Evolutionary conservation across 2,888 invertebrate genomes (phyloP).

Genomic region (Hirtodrosophila duncani): DNA sequence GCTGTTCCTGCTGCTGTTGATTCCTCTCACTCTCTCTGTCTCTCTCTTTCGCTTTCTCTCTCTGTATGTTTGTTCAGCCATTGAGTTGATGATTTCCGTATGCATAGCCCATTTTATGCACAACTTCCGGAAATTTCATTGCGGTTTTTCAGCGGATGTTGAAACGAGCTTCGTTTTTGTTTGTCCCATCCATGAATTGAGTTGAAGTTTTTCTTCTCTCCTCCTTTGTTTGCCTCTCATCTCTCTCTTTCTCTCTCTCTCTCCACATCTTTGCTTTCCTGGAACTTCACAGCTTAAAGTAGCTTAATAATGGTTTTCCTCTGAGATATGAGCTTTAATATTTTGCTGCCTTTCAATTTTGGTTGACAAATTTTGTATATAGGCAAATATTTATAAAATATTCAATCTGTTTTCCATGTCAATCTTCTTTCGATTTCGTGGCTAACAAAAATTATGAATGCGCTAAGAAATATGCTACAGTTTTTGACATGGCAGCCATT

Average conservation of each 20-base stretch:
- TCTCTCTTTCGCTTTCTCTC: slow-evolving; percentile 8
- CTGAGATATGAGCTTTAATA: background rate
- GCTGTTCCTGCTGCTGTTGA: slow-evolving; percentile 2
- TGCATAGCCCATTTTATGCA: slow-evolving; percentile 76
- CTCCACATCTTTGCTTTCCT: too few species aligned
- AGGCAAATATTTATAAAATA: background rate
- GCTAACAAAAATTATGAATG: slow-evolving; percentile 38
- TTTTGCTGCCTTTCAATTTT: background rate
- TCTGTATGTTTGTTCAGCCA: slow-evolving; percentile 62
- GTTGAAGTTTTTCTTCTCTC: too few species aligned
- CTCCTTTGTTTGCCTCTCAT: slow-evolving; percentile 29
- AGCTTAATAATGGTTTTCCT: too few species aligned
- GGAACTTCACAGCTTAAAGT: too few species aligned
- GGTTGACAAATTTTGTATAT: background rate
- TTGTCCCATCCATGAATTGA: too few species aligned
- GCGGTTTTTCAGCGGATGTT: slow-evolving; percentile 66
- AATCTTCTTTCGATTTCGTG: background rate
- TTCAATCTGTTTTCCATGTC: background rate
- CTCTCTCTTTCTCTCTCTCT: too few species aligned
- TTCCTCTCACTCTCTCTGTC: background rate
- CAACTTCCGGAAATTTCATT: slow-evolving; percentile 75
- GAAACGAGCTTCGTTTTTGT: slow-evolving; percentile 9
- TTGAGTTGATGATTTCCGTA: slow-evolving; percentile 77
- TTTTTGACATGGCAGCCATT: slow-evolving; percentile 25
- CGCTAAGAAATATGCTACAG: slow-evolving; percentile 40